phyloP scores from a whole-genome alignment of 1,140 invertebrate species.

The Oncopeltus fasciatus region DNA sequence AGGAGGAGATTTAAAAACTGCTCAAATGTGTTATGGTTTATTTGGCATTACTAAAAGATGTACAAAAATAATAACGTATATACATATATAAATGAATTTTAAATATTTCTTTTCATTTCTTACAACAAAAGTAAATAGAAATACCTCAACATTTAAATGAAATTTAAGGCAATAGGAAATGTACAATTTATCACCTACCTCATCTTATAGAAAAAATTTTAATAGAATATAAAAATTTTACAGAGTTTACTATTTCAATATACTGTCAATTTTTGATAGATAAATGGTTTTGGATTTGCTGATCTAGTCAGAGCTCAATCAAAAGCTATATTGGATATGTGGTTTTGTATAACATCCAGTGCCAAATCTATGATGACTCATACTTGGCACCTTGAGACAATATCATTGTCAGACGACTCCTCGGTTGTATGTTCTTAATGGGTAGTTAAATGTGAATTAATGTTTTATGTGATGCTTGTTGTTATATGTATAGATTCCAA shows the following conservation, averaged over 20 bases:
- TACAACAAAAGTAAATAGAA: too few relatives aligned
- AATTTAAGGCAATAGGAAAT: conserved; percentile 12
- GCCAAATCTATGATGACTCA: conserved; percentile 6
- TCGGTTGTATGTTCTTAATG: conserved; percentile 10
- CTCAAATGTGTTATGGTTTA: conserved; percentile 10
- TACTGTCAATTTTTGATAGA: conserved; percentile 7
- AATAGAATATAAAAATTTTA: not conserved
- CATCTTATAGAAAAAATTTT: conserved; percentile 3
- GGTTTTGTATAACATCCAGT: not conserved
- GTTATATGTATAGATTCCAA: conserved; percentile 5
- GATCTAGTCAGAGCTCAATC: conserved; percentile 15
- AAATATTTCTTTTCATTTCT: too few relatives aligned
- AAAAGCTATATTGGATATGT: not conserved
- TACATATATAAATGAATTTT: too few relatives aligned
- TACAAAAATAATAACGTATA: conserved; percentile 2
- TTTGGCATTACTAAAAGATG: not conserved
- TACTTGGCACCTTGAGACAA: not conserved
- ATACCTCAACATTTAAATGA: not conserved
- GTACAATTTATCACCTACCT: conserved; percentile 16
- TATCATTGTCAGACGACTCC: not conserved
- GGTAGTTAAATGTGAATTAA: conserved; percentile 10
- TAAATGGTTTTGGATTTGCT: not conserved
- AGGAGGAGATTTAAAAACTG: not conserved
- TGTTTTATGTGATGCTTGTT: not conserved
- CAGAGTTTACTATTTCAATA: conserved; percentile 3